phyloP scores from a whole-genome alignment of 1,140 invertebrate genomes.

The Dendrolimus punctatus region DNA sequence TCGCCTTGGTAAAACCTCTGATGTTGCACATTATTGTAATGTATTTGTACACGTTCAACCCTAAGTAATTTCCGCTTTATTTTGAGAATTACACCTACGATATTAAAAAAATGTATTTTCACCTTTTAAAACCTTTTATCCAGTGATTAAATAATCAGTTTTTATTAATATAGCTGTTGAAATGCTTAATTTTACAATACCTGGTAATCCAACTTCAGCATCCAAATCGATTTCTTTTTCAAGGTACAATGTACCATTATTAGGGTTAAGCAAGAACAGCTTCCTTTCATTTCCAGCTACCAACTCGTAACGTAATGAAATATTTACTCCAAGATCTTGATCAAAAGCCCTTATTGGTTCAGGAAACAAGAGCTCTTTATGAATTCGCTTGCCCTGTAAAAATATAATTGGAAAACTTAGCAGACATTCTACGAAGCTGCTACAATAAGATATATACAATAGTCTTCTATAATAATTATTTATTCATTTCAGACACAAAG shows the following conservation, averaged over 20 bases:
- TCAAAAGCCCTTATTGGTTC: constrained; percentile 84
- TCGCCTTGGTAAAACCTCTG: no score
- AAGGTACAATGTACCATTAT: constrained; percentile 83
- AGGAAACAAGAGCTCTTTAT: constrained; percentile 78
- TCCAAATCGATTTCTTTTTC: constrained; percentile 87
- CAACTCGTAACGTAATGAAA: constrained; percentile 81
- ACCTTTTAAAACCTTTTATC: background rate
- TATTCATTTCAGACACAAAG: no score
- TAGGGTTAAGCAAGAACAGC: constrained; percentile 80
- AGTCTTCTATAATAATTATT: no score
- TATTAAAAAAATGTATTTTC: no score
- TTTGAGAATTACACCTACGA: no score
- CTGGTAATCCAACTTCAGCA: constrained; percentile 74
- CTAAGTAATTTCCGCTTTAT: no score
- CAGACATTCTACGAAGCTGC: no score
- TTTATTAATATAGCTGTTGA: background rate
- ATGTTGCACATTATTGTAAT: no score
- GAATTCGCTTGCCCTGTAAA: constrained; percentile 76
- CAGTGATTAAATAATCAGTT: background rate
- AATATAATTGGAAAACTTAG: background rate
- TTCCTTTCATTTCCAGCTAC: constrained; percentile 82
- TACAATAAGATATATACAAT: no score
- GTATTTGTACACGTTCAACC: no score
- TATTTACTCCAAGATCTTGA: constrained; percentile 80
- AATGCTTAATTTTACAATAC: constrained; percentile 20